Percentiles rank a stretch among this genome's conserved stretches.
These are phyloP conservation scores for Zootoca vivipara DNA, from an alignment of 2,113 vertebrate genomes.

Conservation along the genomic window DNA sequence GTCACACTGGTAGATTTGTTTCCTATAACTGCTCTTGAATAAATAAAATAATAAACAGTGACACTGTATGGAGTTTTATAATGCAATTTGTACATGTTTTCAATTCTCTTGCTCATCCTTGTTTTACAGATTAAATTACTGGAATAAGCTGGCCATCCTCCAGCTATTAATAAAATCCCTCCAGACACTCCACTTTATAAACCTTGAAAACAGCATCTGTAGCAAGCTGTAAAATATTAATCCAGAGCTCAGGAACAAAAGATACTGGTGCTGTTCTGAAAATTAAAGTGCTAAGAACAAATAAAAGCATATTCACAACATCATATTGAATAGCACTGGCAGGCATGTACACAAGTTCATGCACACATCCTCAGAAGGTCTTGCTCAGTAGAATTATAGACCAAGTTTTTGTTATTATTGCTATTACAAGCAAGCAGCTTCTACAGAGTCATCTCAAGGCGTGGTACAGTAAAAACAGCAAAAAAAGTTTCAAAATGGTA, in stretches of 20 bases:
- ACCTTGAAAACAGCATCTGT: slow-evolving; percentile 45
- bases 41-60: slow-evolving; percentile 38
- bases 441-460: too few species aligned
- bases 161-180: slow-evolving; percentile 54
- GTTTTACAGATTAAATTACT: slow-evolving; percentile 55
- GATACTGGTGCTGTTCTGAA: slow-evolving; percentile 31
- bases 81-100: slow-evolving; percentile 51
- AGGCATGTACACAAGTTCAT: too few species aligned
- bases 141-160: slow-evolving; percentile 22
- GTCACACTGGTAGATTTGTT: not conserved
- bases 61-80: not conserved
- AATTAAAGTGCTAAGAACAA: slow-evolving; percentile 50
- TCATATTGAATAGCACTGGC: not conserved
- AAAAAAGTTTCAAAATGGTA: too few species aligned
- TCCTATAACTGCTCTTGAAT: slow-evolving; percentile 25
- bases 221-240: slow-evolving; percentile 30
- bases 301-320: slow-evolving; percentile 21
- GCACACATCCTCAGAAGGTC: not conserved
- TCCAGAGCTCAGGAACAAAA: slow-evolving; percentile 13
- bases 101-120: slow-evolving; percentile 40
- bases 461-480: too few species aligned
- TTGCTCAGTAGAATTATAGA: not conserved
- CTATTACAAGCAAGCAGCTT: too few species aligned
- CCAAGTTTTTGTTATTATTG: not conserved
- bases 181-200: slow-evolving; percentile 29